Evolutionary conservation across 2,113 vertebrate species (phyloP).

Genomic region (Nesospiza acunhae): DNA sequence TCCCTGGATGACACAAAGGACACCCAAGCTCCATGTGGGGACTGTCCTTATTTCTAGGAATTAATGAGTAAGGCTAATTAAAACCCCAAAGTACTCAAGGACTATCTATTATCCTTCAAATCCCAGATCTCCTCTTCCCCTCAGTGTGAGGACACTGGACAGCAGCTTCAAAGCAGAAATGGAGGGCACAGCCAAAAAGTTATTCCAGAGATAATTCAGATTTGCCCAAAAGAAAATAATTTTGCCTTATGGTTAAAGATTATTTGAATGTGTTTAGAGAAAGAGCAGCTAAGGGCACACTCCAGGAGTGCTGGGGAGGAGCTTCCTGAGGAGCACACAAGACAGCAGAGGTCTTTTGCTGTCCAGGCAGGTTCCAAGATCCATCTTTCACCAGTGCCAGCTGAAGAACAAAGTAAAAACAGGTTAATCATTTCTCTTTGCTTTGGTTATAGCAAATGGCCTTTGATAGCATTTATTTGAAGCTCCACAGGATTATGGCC

Average conservation of each 20-base stretch:
- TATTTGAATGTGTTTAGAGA: neutral
- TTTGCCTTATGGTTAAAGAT: neutral
- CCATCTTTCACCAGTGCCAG: neutral
- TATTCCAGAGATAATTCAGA: neutral
- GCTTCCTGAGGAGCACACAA: neutral
- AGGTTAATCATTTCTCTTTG: neutral
- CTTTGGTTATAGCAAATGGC: neutral
- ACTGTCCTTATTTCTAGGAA: neutral
- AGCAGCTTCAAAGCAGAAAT: neutral
- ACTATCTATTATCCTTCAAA: neutral
- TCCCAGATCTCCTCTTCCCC: neutral
- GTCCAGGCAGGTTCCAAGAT: neutral
- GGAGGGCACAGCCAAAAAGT: neutral
- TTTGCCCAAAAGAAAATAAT: neutral
- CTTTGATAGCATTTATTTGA: neutral
- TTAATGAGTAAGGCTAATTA: neutral
- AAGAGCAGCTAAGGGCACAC: neutral
- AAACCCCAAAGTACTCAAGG: neutral
- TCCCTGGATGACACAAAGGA: neutral
- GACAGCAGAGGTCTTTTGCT: neutral
- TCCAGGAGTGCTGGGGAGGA: neutral
- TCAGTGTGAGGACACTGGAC: neutral
- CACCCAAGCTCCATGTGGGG: neutral
- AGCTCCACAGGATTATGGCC: neutral
- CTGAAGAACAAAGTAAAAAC: neutral